Conservation (phyloP, 2,888 invertebrate genomes). For the Lamproptera curius region DNA sequence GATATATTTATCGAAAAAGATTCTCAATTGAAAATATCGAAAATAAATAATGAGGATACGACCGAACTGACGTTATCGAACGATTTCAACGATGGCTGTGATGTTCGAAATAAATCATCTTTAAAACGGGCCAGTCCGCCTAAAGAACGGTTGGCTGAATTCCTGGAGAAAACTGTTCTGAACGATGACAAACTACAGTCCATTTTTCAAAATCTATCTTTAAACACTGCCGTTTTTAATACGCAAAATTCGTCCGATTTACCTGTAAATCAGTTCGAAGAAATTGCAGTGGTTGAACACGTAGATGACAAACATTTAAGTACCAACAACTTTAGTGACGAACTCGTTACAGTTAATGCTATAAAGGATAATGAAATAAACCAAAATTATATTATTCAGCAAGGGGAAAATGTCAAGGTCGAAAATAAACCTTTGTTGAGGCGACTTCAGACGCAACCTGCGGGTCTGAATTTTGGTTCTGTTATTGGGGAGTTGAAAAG, state of each 20-base stretch:
- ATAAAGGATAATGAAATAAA: slow-evolving; percentile 7
- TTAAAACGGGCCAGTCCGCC: slow-evolving; percentile 62
- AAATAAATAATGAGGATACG: slow-evolving; percentile 31
- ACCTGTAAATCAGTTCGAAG: slow-evolving; percentile 35
- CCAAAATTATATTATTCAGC: slow-evolving; percentile 4
- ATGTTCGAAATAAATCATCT: slow-evolving; percentile 27
- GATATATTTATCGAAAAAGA: slow-evolving; percentile 15
- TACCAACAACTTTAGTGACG: too few species aligned
- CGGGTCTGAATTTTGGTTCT: slow-evolving; percentile 63
- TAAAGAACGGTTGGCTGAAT: slow-evolving; percentile 64
- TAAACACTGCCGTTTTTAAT: slow-evolving; percentile 47
- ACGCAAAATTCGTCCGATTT: slow-evolving; percentile 29
- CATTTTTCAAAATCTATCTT: slow-evolving; percentile 64
- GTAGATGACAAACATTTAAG: too few species aligned
- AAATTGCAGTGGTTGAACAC: slow-evolving; percentile 37
- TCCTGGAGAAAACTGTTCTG: slow-evolving; percentile 66
- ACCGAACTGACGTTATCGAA: slow-evolving; percentile 12
- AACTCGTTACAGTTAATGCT: slow-evolving; percentile 20
- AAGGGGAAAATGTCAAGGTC: slow-evolving; percentile 21
- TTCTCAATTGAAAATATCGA: slow-evolving; percentile 13
- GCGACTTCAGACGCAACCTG: slow-evolving; percentile 57
- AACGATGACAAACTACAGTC: slow-evolving; percentile 67
- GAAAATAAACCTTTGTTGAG: slow-evolving; percentile 46
- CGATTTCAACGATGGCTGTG: slow-evolving; percentile 35
- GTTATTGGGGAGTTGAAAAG: slow-evolving; percentile 67